phyloP scores from a whole-genome alignment of 2,113 vertebrate species.

The Oriolus oriolus region DNA sequence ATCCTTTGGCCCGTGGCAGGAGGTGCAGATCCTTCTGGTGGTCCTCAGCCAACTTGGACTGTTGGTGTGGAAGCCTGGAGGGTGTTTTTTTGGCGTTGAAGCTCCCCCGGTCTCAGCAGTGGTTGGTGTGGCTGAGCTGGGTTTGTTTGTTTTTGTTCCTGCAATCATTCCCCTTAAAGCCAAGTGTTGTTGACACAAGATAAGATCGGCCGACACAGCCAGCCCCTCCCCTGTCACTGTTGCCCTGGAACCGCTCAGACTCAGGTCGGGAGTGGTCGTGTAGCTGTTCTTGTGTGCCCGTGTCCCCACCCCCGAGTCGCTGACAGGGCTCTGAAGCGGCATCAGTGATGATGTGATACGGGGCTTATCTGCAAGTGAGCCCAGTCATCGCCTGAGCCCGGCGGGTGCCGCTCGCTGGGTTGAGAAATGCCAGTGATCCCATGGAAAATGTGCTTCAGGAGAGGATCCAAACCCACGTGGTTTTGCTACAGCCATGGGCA shows the following conservation, averaged over 20 bases:
- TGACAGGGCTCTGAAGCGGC: not conserved
- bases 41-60: not conserved
- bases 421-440: not conserved
- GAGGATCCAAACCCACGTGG: rapidly evolving
- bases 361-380: not conserved
- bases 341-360: rapidly evolving
- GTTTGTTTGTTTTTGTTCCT: not conserved
- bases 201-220: not conserved
- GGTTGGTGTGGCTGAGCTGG: not conserved
- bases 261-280: not conserved
- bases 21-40: not conserved
- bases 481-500: rapidly evolving
- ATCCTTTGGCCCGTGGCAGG: rapidly evolving
- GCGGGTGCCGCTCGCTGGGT: rapidly evolving
- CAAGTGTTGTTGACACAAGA: not conserved
- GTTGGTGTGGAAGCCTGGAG: not conserved
- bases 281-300: not conserved
- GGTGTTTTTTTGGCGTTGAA: rapidly evolving
- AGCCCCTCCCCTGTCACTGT: not conserved
- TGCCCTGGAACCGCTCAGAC: not conserved
- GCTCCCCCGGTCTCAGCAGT: not conserved
- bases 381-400: not conserved
- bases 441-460: rapidly evolving
- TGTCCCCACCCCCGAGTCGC: not conserved
- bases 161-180: not conserved